Base-by-base conservation (phyloP, 1,140 invertebrate species). In the Lamellibrachia luymesi region DNA sequence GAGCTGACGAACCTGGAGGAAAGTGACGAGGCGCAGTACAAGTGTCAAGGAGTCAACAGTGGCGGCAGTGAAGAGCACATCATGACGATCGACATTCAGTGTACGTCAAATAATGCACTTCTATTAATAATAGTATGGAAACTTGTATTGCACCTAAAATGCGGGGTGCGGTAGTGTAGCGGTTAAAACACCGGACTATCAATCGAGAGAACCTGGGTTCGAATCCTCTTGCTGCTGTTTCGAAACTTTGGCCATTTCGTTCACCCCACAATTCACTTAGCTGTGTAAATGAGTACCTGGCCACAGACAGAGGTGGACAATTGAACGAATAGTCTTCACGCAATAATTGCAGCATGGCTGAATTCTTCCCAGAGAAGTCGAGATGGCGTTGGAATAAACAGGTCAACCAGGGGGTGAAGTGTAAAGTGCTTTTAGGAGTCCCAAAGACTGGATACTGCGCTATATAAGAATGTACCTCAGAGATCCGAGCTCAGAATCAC, bases 21-120 rank as follows among this genome's bases (percentile, higher is more conserved):
- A 13, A n/a, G 52, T 92, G 92, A 92, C n/a, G 92, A 92, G 56
- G 92, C 27, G 0, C 10, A 64, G 13, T 92, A 92, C 92, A 49
- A 51, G 92, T 92, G 92, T n/a, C 38, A 50, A 17, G 92, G 49
- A n/a, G 6, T 4, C 10, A 92, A 56, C 56, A 49, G 0, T 8
- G 2, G 10, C 10, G 92, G 92, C 51, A 49, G 8, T 17, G 13
- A 52, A 13, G 25, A 51, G 49, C 50, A 50, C 8, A n/a, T 22
- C 8, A 92, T 92, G 38, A 49, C 10, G 50, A 50, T 92, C 49
- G 56, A 92, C 50, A 64, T 92, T 56, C 92, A 92, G 25, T 50
- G 49, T 51, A 91, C 8, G 91, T 51, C 4, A 25, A n/a, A 49
- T 27, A 38, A 38, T 91, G 90, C 7, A 90, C 17, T 90, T 17